Conservation (phyloP, 2,888 invertebrate species). For the Eumerus sabulonum region DNA sequence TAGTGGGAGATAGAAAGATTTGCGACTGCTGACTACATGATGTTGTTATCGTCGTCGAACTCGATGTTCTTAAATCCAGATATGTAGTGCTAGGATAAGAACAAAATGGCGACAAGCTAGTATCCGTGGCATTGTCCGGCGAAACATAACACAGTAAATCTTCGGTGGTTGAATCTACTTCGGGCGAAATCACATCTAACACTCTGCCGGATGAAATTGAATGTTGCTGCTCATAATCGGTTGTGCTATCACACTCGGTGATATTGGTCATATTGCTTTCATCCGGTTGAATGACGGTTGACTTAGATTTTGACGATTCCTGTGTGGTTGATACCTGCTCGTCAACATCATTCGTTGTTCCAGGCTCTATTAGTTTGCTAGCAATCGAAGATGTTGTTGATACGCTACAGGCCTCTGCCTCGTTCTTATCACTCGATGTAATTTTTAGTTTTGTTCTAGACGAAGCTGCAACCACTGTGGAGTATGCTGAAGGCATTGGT, state of each 20-base stretch:
- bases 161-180: constrained; percentile 72
- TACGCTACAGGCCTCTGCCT: constrained; percentile 42
- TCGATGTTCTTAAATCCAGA: constrained; percentile 45
- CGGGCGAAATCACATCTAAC: constrained; percentile 68
- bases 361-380: constrained; percentile 12
- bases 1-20: constrained; percentile 38
- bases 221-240: constrained; percentile 68
- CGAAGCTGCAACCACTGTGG: background rate
- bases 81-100: constrained; percentile 36
- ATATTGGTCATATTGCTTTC: constrained; percentile 67
- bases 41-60: constrained; percentile 43
- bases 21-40: constrained; percentile 45
- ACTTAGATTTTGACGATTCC: constrained; percentile 33
- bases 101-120: constrained; percentile 54
- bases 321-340: constrained; percentile 67
- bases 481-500: constrained; percentile 33
- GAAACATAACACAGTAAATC: constrained; percentile 61
- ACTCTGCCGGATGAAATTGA: constrained; percentile 49
- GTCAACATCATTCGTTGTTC: constrained; percentile 22
- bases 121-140: constrained; percentile 40
- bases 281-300: constrained; percentile 42
- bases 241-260: constrained; percentile 72
- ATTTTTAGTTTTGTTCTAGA: constrained; percentile 1
- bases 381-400: constrained; percentile 53
- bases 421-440: constrained; percentile 26